Percentiles rank a stretch among this genome's conserved stretches.
These are phyloP conservation scores for Oscheius sp. DNA, from an alignment of 2,888 invertebrate genomes.

Conservation along the genomic window DNA sequence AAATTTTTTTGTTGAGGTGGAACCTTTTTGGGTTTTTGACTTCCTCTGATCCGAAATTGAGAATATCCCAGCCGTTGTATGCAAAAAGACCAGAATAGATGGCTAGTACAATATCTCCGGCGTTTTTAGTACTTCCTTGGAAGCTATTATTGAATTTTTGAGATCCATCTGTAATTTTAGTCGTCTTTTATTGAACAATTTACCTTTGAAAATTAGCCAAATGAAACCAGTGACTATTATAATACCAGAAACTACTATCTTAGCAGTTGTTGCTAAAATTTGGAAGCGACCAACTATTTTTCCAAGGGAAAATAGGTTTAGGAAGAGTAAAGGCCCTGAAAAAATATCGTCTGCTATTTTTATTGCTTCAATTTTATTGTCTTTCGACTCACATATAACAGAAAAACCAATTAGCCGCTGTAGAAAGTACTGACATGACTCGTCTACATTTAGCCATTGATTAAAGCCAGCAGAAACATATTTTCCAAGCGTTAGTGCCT, in stretches of 20 bases:
- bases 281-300: constrained; percentile 61
- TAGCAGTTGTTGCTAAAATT: constrained; percentile 58
- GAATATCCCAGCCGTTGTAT: constrained; percentile 67
- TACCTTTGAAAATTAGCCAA: constrained; percentile 58
- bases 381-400: constrained; percentile 35
- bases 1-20: background rate
- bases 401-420: constrained; percentile 44
- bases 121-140: constrained; percentile 47
- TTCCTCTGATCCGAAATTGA: constrained; percentile 66
- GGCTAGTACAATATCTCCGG: constrained; percentile 58
- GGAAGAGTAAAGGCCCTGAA: constrained; percentile 47
- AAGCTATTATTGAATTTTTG: constrained; percentile 52
- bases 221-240: constrained; percentile 63
- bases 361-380: background rate
- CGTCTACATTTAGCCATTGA: background rate
- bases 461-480: constrained; percentile 47
- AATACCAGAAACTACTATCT: constrained; percentile 55
- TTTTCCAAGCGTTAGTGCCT: constrained; percentile 61
- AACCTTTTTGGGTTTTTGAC: constrained; percentile 62
- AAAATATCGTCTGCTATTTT: too few relatives aligned
- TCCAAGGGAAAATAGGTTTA: constrained; percentile 54
- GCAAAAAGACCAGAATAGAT: constrained; percentile 60
- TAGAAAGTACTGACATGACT: constrained; percentile 17
- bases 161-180: constrained; percentile 29
- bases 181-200: background rate